Evolutionary conservation across 2,113 vertebrate genomes (phyloP), one percentile per base, ranked within the genome.

Genomic region (Oreotrochilus melanogaster): DNA sequence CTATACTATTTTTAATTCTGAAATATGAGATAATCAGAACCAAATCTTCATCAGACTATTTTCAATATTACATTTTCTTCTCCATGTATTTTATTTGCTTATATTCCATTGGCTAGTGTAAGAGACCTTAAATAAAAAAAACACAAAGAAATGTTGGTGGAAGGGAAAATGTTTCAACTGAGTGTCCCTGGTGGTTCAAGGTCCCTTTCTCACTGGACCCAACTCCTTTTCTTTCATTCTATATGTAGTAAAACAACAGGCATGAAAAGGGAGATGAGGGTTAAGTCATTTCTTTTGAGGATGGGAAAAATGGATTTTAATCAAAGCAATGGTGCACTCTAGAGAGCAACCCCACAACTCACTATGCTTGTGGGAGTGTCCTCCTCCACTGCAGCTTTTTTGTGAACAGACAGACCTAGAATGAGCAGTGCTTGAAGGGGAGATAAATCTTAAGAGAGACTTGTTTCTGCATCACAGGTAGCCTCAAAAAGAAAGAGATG

Each of bases 121-220:
- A 91, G 6, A 86, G 7, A 42, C 39, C 58, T 57, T 74, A 58
- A 7, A 74, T 19, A 19, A 48, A 72, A 82, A 27, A 27, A 27
- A 27, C 3, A 51, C 8, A 43, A 30, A 42, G 3, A 27, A 2
- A 45, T 42, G 5, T 2, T 45, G 22, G 19, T 13, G 2, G 3
- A 73, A 84, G 13, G 15, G 6, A 10, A 50, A 86, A 37, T 7
- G 35, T 60, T 87, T 89, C 61, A 21, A 43, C 1, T 51, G 4
- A 67, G 13, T 47, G 12, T 9, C 3, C 3, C 62, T 47, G 30
- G 23, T 39, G 42, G 80, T 62, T 84, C 42, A 9, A 78, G 51
- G 6, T 11, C 19, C 37, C 10, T 75, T 60, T 72, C 21, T 37
- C 53, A 9, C 24, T 39, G 12, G 12, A 79, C 12, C 2, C 22